A percentile compares a stretch with the other conserved stretches of the same genome.
These are phyloP conservation scores for Disparrhopalites patrizii DNA, from an alignment of 2,888 invertebrate genomes.

Conservation along the genomic window DNA sequence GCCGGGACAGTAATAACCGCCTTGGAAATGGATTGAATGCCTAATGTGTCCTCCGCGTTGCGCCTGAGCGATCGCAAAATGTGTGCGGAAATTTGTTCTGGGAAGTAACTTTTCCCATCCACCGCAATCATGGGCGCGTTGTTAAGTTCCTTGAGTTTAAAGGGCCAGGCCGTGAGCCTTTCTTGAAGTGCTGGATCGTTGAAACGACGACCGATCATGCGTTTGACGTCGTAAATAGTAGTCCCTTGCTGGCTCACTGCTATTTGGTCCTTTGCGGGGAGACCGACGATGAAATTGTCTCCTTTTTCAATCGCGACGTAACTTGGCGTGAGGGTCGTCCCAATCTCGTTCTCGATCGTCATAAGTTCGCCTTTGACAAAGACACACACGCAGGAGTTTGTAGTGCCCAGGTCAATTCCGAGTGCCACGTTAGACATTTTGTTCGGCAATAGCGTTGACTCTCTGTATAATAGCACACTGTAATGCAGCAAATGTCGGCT, in stretches of 20 bases:
- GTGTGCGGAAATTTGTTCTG: conserved; percentile 62
- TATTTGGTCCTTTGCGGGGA: too few species aligned
- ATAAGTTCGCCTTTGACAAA: conserved; percentile 24
- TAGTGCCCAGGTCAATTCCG: conserved; percentile 37
- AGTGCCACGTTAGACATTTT: too few species aligned
- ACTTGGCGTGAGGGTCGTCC: too few species aligned
- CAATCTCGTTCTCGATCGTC: conserved; percentile 30
- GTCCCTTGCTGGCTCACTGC: too few species aligned
- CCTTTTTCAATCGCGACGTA: too few species aligned
- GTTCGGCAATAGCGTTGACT: too few species aligned
- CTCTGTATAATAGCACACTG: too few species aligned
- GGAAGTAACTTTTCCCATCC: conserved; percentile 57
- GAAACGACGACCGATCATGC: conserved; percentile 86
- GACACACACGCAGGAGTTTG: conserved; percentile 34
- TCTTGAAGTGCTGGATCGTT: conserved; percentile 82
- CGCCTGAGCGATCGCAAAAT: conserved; percentile 85
- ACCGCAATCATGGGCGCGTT: conserved; percentile 49
- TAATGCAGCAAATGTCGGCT: too few species aligned
- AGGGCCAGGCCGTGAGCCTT: conserved; percentile 93
- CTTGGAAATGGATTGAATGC: conserved; percentile 69
- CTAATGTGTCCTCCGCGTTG: conserved; percentile 81
- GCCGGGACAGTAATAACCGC: conserved; percentile 76
- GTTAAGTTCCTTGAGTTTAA: conserved; percentile 74
- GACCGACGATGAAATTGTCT: too few species aligned
- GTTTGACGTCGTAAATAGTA: conserved; percentile 94